Evolutionary conservation across 1,140 invertebrate species (phyloP), one percentile per base, ranked within the genome.

Genomic region (Coptotermes formosanus): DNA sequence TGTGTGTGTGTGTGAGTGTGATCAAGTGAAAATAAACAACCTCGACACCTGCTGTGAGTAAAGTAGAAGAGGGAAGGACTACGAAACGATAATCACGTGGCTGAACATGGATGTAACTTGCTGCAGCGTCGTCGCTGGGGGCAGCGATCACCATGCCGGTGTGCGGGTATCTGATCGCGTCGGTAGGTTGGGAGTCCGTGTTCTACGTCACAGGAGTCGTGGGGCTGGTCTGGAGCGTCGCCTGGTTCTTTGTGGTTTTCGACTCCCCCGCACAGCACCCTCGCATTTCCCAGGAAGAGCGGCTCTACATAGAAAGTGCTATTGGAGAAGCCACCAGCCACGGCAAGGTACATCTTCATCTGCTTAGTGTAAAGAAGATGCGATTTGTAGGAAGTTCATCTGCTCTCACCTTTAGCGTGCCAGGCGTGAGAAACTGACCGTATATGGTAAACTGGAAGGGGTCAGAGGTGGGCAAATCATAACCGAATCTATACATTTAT

Each of bases 251-350:
- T 1, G 91, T 98, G 30, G 94, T 98, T 12, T 97, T 94, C 89
- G 97, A 99, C 89, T 95, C 95, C 0, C 98, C 98, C 0, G 94
- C 94, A 2, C 91, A 95, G 85, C 97, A 99, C 93, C 97, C 97
- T 6, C 92, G 96, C 83, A 99, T 99, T 88, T 93, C 94, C 0
- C 91, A 93, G 0, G 94, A 95, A 55, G 98, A 99, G 91, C 91
- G 94, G 84, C 89, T 90, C n/a, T 97, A 95, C 89, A 97, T 99
- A 48, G 94, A 96, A 89, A 93, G 93, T 30, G 92, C 94, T 23
- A 94, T 97, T 87, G 94, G 95, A 59, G 87, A 85, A 59, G 82
- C 83, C 45, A 87, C 87, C 30, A 83, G 81, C 16, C 88, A 87
- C 44, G 86, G 82, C n/a, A 86, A 87, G 87, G 85, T 87, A 32